These are phyloP conservation scores for Girardia tigrina DNA, from an alignment of 2,888 invertebrate species.

Conservation along the genomic window DNA sequence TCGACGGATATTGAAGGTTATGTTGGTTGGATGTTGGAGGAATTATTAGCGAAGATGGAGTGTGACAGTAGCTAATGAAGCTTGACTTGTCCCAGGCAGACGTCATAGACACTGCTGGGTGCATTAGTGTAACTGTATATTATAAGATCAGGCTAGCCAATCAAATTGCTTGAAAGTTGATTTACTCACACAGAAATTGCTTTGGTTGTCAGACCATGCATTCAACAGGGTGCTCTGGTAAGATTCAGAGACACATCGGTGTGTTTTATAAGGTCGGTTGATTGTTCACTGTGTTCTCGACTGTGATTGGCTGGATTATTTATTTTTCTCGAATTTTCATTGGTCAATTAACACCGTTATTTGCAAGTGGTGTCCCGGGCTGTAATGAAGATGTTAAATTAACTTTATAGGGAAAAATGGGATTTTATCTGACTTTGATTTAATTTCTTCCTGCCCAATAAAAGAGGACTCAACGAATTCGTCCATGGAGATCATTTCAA, in stretches of 20 bases:
- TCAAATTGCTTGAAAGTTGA: background rate
- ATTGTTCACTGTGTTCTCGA: background rate
- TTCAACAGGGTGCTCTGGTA: conserved; percentile 20
- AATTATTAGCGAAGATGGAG: background rate
- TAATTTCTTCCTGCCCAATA: background rate
- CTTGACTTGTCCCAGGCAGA: conserved; percentile 20
- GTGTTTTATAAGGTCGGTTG: conserved; percentile 8
- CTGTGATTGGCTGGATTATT: background rate
- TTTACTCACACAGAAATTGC: background rate
- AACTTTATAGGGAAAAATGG: background rate
- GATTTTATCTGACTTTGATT: background rate
- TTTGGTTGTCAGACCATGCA: background rate
- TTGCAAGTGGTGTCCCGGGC: background rate
- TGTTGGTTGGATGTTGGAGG: conserved; percentile 1
- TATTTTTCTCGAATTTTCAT: background rate
- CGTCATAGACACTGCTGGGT: background rate
- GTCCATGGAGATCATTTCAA: no score
- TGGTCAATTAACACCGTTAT: background rate
- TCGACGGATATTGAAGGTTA: background rate
- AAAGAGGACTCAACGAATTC: no score
- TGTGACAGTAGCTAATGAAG: conserved; percentile 10
- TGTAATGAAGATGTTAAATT: background rate
- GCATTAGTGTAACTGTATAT: background rate
- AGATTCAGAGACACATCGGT: background rate
- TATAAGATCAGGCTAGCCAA: conserved; percentile 6